Evolutionary conservation across 2,797 vertebrate genomes (phyloP).

Genomic region (Cryptoblepharus egeriae): DNA sequence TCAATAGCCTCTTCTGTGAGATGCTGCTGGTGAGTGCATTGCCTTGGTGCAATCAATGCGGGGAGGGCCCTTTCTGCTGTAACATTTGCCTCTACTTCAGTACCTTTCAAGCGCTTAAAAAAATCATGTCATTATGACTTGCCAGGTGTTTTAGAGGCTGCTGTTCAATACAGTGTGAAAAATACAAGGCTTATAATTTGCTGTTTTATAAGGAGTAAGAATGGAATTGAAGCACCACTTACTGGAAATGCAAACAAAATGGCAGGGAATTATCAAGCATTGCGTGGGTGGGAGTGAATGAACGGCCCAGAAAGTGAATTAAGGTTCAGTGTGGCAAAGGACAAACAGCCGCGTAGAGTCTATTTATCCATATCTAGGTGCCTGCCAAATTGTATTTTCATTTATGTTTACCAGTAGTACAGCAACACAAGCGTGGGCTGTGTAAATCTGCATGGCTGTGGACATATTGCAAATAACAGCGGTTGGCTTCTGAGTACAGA

Average conservation of each 20-base stretch:
- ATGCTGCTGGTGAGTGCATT: neutral
- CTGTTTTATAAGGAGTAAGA: conserved; percentile 19
- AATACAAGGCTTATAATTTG: conserved; percentile 11
- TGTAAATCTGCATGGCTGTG: neutral
- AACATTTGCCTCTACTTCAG: neutral
- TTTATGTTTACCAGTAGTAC: neutral
- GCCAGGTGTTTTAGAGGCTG: conserved; percentile 1
- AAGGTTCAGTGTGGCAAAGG: neutral
- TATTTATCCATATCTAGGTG: conserved; percentile 26
- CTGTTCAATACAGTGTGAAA: conserved; percentile 4
- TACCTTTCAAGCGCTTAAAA: neutral
- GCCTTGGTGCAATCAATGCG: neutral
- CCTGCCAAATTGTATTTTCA: conserved; percentile 17
- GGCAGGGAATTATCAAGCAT: conserved; percentile 11
- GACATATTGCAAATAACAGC: neutral
- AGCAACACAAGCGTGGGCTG: neutral
- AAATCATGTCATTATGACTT: conserved; percentile 3
- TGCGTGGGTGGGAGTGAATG: neutral
- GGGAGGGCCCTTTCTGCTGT: neutral
- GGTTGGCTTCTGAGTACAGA: neutral
- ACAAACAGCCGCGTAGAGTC: neutral
- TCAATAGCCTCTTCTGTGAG: neutral
- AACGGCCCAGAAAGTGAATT: conserved; percentile 9
- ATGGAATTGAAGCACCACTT: conserved; percentile 9
- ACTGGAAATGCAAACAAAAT: conserved; percentile 35